Base-by-base conservation (phyloP, 64 coral and sea anemone species). In the Actinia equina region DNA sequence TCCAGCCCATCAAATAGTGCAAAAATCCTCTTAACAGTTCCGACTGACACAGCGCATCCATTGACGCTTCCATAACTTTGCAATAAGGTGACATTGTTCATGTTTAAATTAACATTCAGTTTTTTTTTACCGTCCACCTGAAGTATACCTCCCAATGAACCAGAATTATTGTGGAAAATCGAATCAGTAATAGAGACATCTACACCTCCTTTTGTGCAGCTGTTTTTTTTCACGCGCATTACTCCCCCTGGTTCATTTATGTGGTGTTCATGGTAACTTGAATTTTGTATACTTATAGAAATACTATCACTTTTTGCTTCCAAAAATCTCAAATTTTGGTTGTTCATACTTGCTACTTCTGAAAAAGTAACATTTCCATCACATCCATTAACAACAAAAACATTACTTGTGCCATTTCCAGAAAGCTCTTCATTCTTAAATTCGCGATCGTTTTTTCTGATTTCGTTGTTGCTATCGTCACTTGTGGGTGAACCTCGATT, bases 201-300 rank as follows among this genome's bases (percentile, higher is more conserved):
- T 7, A 79, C 44, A 12, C 6, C 5, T 18, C 22, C 44, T 44
- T 79, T 41, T 44, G 37, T 79, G 27, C 26, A 7, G 5, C 3
- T 0, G 18, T 17, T 27, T 4, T 17, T 27, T 4, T 41, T 79
- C 3, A 79, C 5, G 77, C 44, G 6, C 42, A 79, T 26, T 14
- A 79, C 77, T 17, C 77, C 77, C 18, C 77, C 77, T 44, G 27
- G 12, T 41, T 20, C 27, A 6, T 17, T 17, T 18, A 79, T 79
- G 26, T 79, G 77, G 77, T 79, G 77, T 79, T 37, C 77, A 17
- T 79, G 77, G 41, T 79, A 79, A 44, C n/a, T 43, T 43, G 77
- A 79, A 5, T 79, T 79, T 41, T 20, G 17, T 18, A 79, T 46
- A 6, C 26, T 79, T 79, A 79, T 41, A 41, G 30, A 43, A 27